A percentile compares a stretch with the other conserved stretches of the same genome.
phyloP scores from a whole-genome alignment of 2,113 vertebrate genomes.

The Microcebus tavaratra region DNA sequence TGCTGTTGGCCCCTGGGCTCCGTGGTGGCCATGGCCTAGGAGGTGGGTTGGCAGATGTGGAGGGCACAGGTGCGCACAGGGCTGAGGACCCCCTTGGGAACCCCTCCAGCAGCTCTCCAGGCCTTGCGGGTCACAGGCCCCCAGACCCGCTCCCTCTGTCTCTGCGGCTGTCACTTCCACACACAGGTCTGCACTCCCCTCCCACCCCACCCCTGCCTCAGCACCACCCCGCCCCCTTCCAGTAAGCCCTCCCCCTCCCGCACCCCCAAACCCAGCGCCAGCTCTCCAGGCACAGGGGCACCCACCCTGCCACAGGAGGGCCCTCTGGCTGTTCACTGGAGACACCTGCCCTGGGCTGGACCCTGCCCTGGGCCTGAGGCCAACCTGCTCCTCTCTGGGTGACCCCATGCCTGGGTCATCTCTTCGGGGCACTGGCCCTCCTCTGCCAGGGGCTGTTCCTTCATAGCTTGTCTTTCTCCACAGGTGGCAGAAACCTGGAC shows the following conservation, averaged over 20 bases:
- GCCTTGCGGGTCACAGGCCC: accelerated
- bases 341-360: not conserved
- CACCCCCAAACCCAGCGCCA: too few species aligned
- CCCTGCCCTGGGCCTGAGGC: not conserved
- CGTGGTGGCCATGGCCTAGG: accelerated
- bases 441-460: too few species aligned
- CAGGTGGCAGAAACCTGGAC: not conserved
- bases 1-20: not conserved
- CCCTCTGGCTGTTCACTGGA: accelerated
- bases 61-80: not conserved
- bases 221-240: not conserved
- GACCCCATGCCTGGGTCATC: accelerated
- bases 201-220: accelerated
- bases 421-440: not conserved
- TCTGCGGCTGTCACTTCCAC: accelerated
- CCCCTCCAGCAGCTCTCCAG: not conserved
- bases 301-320: too few species aligned
- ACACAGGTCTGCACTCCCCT: too few species aligned
- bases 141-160: not conserved
- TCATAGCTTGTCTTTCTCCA: not conserved
- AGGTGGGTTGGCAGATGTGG: not conserved
- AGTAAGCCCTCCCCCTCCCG: accelerated
- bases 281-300: not conserved
- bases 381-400: not conserved
- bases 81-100: not conserved